phyloP scores from a whole-genome alignment of 1,140 invertebrate genomes.

The Drosophila baimaii region DNA sequence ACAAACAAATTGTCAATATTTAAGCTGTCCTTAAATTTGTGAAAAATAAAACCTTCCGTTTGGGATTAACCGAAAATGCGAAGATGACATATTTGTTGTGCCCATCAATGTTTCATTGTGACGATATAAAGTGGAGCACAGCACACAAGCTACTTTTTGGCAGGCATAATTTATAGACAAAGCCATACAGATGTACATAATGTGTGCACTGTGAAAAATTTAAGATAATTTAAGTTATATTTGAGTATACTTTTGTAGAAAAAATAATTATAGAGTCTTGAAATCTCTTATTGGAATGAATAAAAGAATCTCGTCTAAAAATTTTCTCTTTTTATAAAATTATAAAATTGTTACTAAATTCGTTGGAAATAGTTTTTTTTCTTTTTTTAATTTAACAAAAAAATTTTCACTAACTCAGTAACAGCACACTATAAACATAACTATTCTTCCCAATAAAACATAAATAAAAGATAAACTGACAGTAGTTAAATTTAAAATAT shows the following conservation, averaged over 20 bases:
- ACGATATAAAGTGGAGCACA: constrained; percentile 62
- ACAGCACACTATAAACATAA: no score
- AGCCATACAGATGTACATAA: constrained; percentile 17
- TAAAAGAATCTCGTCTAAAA: neutral
- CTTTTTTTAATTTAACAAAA: no score
- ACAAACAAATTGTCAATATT: constrained; percentile 63
- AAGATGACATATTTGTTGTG: constrained; percentile 29
- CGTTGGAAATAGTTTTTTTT: no score
- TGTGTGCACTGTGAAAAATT: constrained; percentile 7
- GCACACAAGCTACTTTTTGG: constrained; percentile 52
- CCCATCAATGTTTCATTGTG: constrained; percentile 21
- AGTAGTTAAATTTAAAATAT: no score
- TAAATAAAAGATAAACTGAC: no score
- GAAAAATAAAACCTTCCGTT: constrained; percentile 64
- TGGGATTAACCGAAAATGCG: constrained; percentile 45
- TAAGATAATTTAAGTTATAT: neutral
- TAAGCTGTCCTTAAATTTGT: constrained; percentile 63
- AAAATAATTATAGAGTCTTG: neutral
- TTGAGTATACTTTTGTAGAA: neutral
- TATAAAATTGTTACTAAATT: no score
- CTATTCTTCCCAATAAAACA: no score
- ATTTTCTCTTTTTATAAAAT: no score
- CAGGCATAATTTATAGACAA: constrained; percentile 62
- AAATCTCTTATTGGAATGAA: neutral
- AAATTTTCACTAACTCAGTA: no score